phyloP scores from a whole-genome alignment of 1,140 invertebrate species.

The Yoshiicerus persimilis region DNA sequence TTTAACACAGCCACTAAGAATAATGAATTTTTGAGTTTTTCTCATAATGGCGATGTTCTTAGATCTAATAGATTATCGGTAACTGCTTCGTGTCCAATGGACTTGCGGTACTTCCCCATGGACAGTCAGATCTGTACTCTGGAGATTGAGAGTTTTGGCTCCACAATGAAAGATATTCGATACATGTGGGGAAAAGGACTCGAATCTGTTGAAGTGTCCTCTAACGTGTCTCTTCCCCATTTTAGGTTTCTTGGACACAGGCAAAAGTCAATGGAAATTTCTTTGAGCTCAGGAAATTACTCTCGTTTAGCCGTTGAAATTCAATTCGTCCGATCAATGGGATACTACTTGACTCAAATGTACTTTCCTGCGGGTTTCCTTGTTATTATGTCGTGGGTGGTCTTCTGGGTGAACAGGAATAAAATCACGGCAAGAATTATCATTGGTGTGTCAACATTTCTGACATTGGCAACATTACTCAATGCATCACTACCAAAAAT shows the following conservation, averaged over 20 bases:
- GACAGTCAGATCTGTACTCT: slow-evolving; percentile 52
- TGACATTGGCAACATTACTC: slow-evolving; percentile 57
- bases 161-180: background rate
- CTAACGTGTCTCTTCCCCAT: background rate
- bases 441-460: background rate
- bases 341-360: slow-evolving; percentile 61
- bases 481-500: slow-evolving; percentile 59
- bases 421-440: background rate
- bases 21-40: slow-evolving; percentile 61
- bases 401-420: slow-evolving; percentile 49
- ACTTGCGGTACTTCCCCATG: slow-evolving; percentile 62
- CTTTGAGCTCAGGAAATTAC: slow-evolving; percentile 59
- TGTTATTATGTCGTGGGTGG: slow-evolving; percentile 58
- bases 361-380: slow-evolving; percentile 62
- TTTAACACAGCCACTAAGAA: slow-evolving; percentile 62
- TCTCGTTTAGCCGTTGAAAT: slow-evolving; percentile 62
- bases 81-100: slow-evolving; percentile 63
- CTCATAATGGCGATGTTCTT: background rate
- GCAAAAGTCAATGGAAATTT: background rate
- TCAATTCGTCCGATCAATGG: slow-evolving; percentile 60
- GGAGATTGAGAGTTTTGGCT: slow-evolving; percentile 39
- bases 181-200: background rate
- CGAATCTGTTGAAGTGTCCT: background rate
- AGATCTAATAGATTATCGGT: slow-evolving; percentile 53
- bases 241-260: background rate